These are phyloP conservation scores for Champsocephalus gunnari DNA, from an alignment of 2,797 vertebrate species.

Conservation along the genomic window DNA sequence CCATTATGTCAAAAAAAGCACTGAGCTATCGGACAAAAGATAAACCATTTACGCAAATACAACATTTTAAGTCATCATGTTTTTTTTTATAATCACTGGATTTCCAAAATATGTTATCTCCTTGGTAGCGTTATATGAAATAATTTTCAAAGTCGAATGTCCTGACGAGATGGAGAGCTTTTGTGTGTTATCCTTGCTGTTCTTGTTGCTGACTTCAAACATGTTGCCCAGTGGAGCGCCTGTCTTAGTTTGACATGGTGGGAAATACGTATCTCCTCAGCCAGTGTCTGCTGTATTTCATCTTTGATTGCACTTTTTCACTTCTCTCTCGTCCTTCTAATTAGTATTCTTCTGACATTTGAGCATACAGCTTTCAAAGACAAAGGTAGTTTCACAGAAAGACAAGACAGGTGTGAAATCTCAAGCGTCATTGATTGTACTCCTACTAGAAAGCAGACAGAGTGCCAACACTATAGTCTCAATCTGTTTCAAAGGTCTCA, in stretches of 20 bases:
- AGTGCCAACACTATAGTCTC: neutral
- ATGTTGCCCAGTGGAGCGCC: neutral
- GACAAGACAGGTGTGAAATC: constrained; percentile 18
- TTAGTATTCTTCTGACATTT: constrained; percentile 47
- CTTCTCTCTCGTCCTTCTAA: constrained; percentile 27
- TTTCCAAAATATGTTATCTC: neutral
- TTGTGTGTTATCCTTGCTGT: neutral
- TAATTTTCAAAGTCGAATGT: neutral
- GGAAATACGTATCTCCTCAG: constrained; percentile 28
- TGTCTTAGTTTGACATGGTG: constrained; percentile 23
- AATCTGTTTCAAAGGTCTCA: constrained; percentile 8
- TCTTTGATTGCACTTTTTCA: constrained; percentile 12
- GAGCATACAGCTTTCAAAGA: constrained; percentile 25
- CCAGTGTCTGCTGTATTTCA: constrained; percentile 10
- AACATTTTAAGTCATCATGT: too few relatives aligned
- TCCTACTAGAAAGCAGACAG: constrained; percentile 24
- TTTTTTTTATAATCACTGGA: neutral
- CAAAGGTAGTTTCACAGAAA: constrained; percentile 19
- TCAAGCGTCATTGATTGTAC: constrained; percentile 5
- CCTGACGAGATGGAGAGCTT: neutral
- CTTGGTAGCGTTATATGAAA: neutral
- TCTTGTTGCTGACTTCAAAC: neutral
- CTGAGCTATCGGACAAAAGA: neutral
- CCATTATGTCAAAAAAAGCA: neutral
- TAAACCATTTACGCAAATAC: too few relatives aligned